Evolutionary conservation across 2,888 invertebrate genomes (phyloP).

Genomic region (Phoenoteleia sp.): DNA sequence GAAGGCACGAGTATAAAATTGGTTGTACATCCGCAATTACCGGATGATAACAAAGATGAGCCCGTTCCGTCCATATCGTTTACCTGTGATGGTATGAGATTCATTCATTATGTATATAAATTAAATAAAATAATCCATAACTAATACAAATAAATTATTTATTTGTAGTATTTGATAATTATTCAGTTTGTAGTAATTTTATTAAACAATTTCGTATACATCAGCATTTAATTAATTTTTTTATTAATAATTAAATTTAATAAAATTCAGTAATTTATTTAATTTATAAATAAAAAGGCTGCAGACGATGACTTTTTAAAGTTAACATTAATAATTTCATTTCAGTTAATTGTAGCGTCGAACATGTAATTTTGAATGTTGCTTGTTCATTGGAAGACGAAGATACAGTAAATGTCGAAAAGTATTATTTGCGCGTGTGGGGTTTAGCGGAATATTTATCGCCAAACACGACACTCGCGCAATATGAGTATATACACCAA

Average conservation of each 20-base stretch:
- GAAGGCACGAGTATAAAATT: constrained; percentile 96
- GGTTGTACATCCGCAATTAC: constrained; percentile 91
- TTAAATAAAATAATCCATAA: too few species aligned
- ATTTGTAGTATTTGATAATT: too few species aligned
- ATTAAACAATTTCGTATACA: too few species aligned
- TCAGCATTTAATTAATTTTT: too few species aligned
- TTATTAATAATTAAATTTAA: constrained; percentile 13
- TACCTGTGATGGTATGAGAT: constrained; percentile 94
- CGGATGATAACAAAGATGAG: constrained; percentile 87
- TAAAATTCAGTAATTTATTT: neutral
- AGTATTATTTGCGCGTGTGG: constrained; percentile 92
- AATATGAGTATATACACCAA: constrained; percentile 97
- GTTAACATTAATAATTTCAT: too few species aligned
- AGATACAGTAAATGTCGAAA: constrained; percentile 89
- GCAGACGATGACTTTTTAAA: too few species aligned
- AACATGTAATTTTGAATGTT: constrained; percentile 94
- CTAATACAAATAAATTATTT: too few species aligned
- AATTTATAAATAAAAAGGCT: too few species aligned
- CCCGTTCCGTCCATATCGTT: constrained; percentile 92
- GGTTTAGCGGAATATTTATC: constrained; percentile 96
- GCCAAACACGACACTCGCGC: constrained; percentile 93
- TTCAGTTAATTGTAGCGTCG: constrained; percentile 95
- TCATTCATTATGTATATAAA: too few species aligned
- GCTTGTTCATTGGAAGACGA: constrained; percentile 94
- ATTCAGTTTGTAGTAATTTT: constrained; percentile 77